phyloP scores from a whole-genome alignment of 2,113 vertebrate genomes.

The Oostethus manadensis region DNA sequence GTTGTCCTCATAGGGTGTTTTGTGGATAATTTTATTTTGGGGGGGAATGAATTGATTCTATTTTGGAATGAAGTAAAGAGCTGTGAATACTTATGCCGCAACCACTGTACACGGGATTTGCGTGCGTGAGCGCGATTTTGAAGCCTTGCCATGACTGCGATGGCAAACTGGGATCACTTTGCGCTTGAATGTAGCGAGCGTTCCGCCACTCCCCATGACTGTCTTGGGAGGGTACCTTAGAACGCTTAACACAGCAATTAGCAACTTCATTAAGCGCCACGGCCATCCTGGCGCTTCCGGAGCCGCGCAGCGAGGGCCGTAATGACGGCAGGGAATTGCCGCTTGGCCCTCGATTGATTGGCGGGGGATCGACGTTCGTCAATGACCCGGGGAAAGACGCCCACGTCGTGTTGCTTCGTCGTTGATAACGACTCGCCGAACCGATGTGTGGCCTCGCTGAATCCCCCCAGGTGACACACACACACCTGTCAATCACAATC shows the following conservation, averaged over 20 bases:
- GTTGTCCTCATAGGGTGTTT: too few relatives aligned
- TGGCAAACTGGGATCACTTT: conserved; percentile 51
- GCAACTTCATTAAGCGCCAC: conserved; percentile 80
- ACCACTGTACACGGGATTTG: too few relatives aligned
- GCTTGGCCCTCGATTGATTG: conserved; percentile 72
- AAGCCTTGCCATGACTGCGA: conserved; percentile 38
- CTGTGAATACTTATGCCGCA: too few relatives aligned
- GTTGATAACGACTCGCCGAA: conserved; percentile 72
- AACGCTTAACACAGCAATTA: conserved; percentile 79
- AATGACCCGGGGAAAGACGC: conserved; percentile 45
- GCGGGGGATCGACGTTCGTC: conserved; percentile 68
- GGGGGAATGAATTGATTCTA: too few relatives aligned
- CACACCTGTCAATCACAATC: conserved; percentile 51
- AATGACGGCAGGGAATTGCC: conserved; percentile 74
- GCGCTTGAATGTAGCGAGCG: conserved; percentile 73
- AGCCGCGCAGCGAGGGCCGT: conserved; percentile 66
- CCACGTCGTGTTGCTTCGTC: conserved; percentile 44
- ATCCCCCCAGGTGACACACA: conserved; percentile 45
- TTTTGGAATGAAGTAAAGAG: too few relatives aligned
- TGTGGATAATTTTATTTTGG: too few relatives aligned
- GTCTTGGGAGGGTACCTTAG: conserved; percentile 71
- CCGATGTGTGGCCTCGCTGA: conserved; percentile 39
- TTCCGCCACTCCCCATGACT: conserved; percentile 75
- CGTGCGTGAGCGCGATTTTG: conserved; percentile 16
- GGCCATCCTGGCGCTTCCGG: conserved; percentile 65